Evolutionary conservation across 1,140 invertebrate genomes (phyloP).

Genomic region (Cydia pomonella): DNA sequence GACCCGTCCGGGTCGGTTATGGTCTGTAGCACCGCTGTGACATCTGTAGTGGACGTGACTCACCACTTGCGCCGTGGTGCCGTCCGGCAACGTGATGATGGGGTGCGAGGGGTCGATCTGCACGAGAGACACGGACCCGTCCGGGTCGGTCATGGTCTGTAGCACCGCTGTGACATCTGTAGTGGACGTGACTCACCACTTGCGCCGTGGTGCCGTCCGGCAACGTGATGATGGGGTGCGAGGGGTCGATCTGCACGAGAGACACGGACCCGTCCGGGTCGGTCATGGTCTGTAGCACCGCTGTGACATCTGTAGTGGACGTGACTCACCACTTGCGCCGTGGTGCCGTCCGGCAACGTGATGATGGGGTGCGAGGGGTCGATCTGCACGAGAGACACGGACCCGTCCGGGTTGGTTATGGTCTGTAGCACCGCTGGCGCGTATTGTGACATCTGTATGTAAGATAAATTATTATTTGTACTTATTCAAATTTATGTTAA

Average conservation of each 20-base stretch:
- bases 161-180: conserved; percentile 90
- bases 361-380: conserved; percentile 97
- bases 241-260: conserved; percentile 97
- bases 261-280: conserved; percentile 98
- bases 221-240: conserved; percentile 95
- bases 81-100: conserved; percentile 96
- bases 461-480: too few species aligned
- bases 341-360: conserved; percentile 96
- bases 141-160: conserved; percentile 97
- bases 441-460: conserved; percentile 85
- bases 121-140: conserved; percentile 97
- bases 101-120: conserved; percentile 97
- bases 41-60: conserved; percentile 64
- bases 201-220: conserved; percentile 93
- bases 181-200: conserved; percentile 6
- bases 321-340: conserved; percentile 88
- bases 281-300: conserved; percentile 97
- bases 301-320: conserved; percentile 82
- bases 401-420: conserved; percentile 97
- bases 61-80: conserved; percentile 94
- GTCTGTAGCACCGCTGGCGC: conserved; percentile 96
- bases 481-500: too few species aligned
- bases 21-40: conserved; percentile 95
- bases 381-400: conserved; percentile 97
- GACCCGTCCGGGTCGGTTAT: conserved; percentile 98